Conservation (phyloP, 2,888 invertebrate species). For the Torymus texanus region DNA sequence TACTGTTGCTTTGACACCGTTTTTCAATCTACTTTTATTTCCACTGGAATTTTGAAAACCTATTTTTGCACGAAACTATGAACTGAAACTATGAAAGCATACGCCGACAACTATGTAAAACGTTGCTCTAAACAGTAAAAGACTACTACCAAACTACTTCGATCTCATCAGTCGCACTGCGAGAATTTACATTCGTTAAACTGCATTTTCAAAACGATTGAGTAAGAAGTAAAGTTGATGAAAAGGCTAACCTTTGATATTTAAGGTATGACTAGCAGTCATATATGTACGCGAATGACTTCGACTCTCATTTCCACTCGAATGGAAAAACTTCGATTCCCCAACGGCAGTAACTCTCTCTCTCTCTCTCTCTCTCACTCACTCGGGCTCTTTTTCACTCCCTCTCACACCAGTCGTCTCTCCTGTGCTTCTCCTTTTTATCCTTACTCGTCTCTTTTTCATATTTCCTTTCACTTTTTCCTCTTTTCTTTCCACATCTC, state of each 20-base stretch:
- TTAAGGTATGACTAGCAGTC: conserved; percentile 47
- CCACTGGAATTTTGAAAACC: no score
- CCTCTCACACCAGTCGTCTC: neutral
- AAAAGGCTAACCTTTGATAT: conserved; percentile 51
- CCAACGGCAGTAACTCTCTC: conserved; percentile 57
- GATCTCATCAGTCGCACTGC: neutral
- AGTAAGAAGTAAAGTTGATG: conserved; percentile 50
- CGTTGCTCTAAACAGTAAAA: neutral
- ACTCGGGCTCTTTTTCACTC: conserved; percentile 2
- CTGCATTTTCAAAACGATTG: conserved; percentile 43
- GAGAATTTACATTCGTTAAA: conserved; percentile 45
- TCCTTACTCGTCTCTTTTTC: conserved; percentile 16
- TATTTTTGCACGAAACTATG: neutral
- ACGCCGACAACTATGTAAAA: neutral
- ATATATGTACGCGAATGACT: conserved; percentile 44
- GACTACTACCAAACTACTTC: conserved; percentile 16
- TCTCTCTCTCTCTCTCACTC: conserved; percentile 21
- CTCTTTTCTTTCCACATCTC: conserved; percentile 27
- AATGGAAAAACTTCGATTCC: conserved; percentile 67
- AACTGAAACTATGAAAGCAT: neutral
- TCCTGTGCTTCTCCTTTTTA: conserved; percentile 1
- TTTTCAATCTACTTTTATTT: no score
- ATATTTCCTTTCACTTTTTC: conserved; percentile 21
- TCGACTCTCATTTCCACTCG: conserved; percentile 56
- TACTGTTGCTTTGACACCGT: no score